Conservation (phyloP, 1,140 invertebrate genomes). For the Wiebesia pumilae region DNA sequence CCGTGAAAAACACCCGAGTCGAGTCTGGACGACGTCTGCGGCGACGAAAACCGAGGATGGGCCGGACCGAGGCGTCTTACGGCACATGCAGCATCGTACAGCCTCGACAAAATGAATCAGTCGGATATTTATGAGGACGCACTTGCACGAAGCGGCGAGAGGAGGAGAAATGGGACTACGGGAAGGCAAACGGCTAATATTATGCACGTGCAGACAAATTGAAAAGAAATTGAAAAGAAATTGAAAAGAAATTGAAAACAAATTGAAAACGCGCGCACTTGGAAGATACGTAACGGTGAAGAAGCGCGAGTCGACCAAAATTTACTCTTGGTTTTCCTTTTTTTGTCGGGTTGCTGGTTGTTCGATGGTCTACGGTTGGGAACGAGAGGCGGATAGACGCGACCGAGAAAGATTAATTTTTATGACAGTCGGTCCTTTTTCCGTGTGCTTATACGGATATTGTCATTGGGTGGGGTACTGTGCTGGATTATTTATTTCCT, state of each 20-base stretch:
- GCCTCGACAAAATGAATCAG: conserved; percentile 45
- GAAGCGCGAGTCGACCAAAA: not conserved
- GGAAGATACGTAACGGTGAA: not conserved
- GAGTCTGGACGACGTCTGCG: not conserved
- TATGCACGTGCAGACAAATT: conserved; percentile 30
- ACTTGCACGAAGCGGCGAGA: not conserved
- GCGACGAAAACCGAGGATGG: not conserved
- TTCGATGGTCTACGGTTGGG: not conserved
- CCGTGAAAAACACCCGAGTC: not conserved
- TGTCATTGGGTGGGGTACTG: not conserved
- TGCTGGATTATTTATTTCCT: not conserved
- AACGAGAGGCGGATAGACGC: not conserved
- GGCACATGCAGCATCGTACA: too few relatives aligned
- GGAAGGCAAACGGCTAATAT: too few relatives aligned
- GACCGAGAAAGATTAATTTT: not conserved
- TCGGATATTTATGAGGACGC: conserved; percentile 35
- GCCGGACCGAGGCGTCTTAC: not conserved
- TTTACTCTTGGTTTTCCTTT: not conserved
- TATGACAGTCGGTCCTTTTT: not conserved
- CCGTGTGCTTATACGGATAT: not conserved
- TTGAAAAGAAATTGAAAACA: too few relatives aligned
- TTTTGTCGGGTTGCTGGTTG: not conserved
- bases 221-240: not conserved
- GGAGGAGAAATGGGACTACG: not conserved
- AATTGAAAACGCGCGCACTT: not conserved